Conservation (phyloP, 1,140 invertebrate genomes). For the Diorhabda elongata region DNA sequence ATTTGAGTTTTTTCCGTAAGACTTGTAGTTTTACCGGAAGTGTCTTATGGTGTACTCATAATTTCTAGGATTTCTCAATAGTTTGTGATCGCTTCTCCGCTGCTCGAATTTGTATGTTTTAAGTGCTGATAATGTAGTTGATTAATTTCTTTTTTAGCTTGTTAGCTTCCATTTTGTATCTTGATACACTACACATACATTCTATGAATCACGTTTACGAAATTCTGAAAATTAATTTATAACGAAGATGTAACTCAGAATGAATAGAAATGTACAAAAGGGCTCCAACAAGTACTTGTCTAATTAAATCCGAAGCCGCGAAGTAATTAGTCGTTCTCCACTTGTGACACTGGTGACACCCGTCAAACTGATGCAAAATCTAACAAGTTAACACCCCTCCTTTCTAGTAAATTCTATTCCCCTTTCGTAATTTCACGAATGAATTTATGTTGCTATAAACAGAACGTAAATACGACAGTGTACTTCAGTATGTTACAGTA, state of each 20-base stretch:
- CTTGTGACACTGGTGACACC: background rate
- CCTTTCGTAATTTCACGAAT: background rate
- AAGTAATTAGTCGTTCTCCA: background rate
- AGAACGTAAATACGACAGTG: background rate
- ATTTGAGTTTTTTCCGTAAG: too few relatives aligned
- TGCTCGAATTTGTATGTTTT: too few relatives aligned
- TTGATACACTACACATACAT: too few relatives aligned
- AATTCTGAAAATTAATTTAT: background rate
- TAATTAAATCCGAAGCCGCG: background rate
- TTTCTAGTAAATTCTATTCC: background rate
- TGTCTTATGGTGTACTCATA: too few relatives aligned
- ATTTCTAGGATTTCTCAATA: too few relatives aligned
- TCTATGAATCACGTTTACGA: background rate
- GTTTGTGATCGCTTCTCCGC: too few relatives aligned
- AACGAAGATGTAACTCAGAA: background rate
- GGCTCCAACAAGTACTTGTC: background rate
- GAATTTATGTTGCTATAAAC: background rate
- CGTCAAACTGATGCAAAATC: constrained; percentile 2
- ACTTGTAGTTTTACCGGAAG: too few relatives aligned
- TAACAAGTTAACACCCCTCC: background rate
- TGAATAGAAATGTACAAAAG: constrained; percentile 2
- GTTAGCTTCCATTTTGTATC: too few relatives aligned
- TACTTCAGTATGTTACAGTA: too few relatives aligned
- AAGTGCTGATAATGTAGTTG: too few relatives aligned
- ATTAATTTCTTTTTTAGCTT: too few relatives aligned